Base-by-base conservation (phyloP, 2,113 vertebrate species). In the Otus sunia region DNA sequence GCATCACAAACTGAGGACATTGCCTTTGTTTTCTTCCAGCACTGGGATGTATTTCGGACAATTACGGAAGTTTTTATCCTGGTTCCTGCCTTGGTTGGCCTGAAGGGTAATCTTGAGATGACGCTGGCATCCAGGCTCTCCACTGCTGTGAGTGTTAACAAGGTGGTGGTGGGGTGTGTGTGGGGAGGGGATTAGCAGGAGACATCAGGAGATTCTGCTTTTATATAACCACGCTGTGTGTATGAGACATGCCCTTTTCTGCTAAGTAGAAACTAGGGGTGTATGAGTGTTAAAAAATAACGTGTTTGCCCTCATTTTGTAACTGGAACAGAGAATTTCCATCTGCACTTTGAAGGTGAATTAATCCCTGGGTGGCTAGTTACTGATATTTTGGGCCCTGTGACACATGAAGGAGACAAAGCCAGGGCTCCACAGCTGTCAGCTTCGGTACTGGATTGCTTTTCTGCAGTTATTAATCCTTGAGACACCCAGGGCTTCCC, bases 21-120 rank as follows among this genome's bases (percentile, higher is more conserved):
- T 78, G 88, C 50, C 64, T 93, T 75, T 84, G 52, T 50, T 95
- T 77, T 96, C 82, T 97, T 72, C 12, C 96, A 99, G 99, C 98
- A 98, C 97, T 99, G 99, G 99, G 98, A 98, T 1, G 99, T 99
- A 64, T 99, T 99, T 92, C 95, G 96, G 90, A 98, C 99, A 55
- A 97, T 99, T 43, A 98, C 98, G 1, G 99, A 99, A 90, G 93
- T 99, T 77, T 98, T 99, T 74, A 99, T 99, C 36, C 94, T 99
- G 97, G 99, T 99, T 90, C 99, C 99, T 39, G 99, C 99, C 39
- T 97, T 99, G 64, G 98, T 99, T 94, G 99, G 99, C 43, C 98
- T 99, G 96, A 99, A 99, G 97, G 99, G 99, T 15, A 99, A 99
- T 88, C 98, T 99, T 84, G 99, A 99, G 97, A 99, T 99, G 99